Percentiles rank a stretch among this genome's conserved stretches.
Conservation (phyloP, 2,113 vertebrate species). For the Okapia johnstoni region DNA sequence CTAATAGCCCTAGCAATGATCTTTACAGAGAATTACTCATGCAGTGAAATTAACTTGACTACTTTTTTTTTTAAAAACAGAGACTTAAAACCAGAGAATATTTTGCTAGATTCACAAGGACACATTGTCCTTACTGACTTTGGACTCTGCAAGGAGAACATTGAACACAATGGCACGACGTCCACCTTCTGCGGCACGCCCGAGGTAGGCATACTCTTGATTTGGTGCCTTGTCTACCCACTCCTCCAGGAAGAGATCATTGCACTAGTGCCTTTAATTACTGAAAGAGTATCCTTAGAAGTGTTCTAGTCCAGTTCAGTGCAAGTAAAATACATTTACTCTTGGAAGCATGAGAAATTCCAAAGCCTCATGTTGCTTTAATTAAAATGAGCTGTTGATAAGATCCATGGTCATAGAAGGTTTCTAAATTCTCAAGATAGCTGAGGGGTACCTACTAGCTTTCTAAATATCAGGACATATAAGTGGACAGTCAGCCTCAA, state of each 20-base stretch:
- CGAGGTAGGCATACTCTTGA: constrained; percentile 83
- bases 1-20: background rate
- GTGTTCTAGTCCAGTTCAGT: background rate
- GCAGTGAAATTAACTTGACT: background rate
- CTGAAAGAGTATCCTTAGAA: background rate
- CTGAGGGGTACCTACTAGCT: background rate
- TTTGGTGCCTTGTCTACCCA: background rate
- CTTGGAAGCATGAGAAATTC: background rate
- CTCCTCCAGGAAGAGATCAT: background rate
- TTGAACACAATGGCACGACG: constrained; percentile 96
- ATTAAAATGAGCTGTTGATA: background rate
- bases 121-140: constrained; percentile 98
- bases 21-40: background rate
- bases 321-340: background rate
- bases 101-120: constrained; percentile 96
- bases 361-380: background rate
- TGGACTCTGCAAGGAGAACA: constrained; percentile 99
- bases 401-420: background rate
- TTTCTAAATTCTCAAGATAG: background rate
- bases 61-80: constrained; percentile 66
- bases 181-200: constrained; percentile 99
- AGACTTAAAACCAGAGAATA: constrained; percentile 98
- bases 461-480: background rate
- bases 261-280: background rate
- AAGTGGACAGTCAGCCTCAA: background rate